A percentile compares a stretch with the other conserved stretches of the same genome.
These are phyloP conservation scores for Triplophysa siluroides DNA, from an alignment of 2,113 vertebrate genomes.

Conservation along the genomic window DNA sequence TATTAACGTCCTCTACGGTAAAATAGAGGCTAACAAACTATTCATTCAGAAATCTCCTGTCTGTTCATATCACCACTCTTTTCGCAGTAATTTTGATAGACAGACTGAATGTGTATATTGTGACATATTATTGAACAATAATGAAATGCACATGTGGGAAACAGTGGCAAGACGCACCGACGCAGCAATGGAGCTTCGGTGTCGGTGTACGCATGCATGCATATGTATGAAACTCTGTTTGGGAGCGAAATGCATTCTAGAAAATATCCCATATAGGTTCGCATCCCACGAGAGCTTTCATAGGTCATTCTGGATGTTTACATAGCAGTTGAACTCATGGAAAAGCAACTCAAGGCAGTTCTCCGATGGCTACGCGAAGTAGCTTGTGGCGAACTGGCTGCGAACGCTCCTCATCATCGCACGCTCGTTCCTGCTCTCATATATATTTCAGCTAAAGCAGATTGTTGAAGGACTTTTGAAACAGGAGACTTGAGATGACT, in stretches of 20 bases:
- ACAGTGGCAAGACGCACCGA: not conserved
- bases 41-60: not conserved
- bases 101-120: constrained; percentile 17
- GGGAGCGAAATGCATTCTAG: not conserved
- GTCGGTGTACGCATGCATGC: not conserved
- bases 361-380: constrained; percentile 11
- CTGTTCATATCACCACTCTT: not conserved
- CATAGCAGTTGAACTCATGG: constrained; percentile 40
- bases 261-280: constrained; percentile 12
- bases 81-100: constrained; percentile 34
- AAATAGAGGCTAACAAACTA: not conserved
- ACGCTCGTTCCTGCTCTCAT: constrained; percentile 20
- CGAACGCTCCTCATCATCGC: not conserved
- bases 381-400: constrained; percentile 11
- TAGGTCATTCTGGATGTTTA: constrained; percentile 42
- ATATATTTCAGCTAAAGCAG: constrained; percentile 37
- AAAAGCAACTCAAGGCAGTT: constrained; percentile 3
- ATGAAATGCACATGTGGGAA: constrained; percentile 12
- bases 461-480: constrained; percentile 49
- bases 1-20: constrained; percentile 55
- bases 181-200: not conserved
- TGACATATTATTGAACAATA: not conserved
- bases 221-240: constrained; percentile 19
- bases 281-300: constrained; percentile 40
- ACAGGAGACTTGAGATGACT: constrained; percentile 64